phyloP scores from a whole-genome alignment of 2,113 vertebrate genomes.

The Herpetotheres cachinnans region DNA sequence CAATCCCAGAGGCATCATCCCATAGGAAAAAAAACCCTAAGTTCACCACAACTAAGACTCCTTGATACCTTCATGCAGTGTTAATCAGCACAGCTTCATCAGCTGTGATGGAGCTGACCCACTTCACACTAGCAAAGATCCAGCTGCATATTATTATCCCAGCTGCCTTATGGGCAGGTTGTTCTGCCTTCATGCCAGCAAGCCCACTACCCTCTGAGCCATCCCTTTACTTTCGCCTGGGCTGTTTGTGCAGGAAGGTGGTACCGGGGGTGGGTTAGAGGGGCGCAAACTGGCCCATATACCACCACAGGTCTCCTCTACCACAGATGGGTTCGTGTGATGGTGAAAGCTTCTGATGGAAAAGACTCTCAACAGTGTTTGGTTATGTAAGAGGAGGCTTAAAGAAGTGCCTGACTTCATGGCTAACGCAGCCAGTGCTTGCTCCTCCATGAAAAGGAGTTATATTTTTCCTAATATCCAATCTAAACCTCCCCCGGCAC shows the following conservation, averaged over 20 bases:
- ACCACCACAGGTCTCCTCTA: neutral
- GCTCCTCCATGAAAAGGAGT: neutral
- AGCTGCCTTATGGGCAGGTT: neutral
- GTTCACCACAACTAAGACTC: neutral
- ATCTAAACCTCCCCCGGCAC: no score
- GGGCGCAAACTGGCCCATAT: accelerated
- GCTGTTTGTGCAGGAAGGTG: neutral
- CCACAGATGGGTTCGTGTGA: neutral
- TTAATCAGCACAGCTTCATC: neutral
- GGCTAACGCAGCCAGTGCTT: neutral
- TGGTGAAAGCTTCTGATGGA: neutral
- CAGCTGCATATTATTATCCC: neutral
- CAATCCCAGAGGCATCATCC: no score
- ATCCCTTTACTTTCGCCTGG: neutral
- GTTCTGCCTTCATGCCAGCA: neutral
- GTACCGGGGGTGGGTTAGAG: neutral
- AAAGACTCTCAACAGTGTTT: neutral
- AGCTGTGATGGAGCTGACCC: neutral
- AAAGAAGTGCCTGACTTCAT: neutral
- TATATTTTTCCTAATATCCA: neutral
- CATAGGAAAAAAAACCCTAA: neutral
- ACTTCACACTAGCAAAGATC: neutral
- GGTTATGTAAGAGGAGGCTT: neutral
- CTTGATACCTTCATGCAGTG: neutral
- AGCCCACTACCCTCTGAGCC: neutral